Base-by-base conservation (phyloP, 2,797 vertebrate genomes). In the Lepidocolaptes lacrymiger region DNA sequence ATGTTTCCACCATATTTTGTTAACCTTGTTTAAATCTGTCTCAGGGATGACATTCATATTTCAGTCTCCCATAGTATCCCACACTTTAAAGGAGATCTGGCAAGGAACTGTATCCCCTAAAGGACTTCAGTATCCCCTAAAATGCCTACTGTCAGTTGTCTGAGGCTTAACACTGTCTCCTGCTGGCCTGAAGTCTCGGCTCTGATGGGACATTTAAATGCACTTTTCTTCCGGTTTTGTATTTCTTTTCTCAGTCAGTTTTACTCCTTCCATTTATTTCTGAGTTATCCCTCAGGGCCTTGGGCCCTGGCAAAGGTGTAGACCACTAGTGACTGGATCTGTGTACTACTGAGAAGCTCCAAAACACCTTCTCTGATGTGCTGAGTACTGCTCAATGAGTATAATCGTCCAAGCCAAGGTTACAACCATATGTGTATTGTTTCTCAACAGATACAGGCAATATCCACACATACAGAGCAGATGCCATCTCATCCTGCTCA, bases 391-490 rank as follows among this genome's bases (percentile, higher is more conserved):
- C 64, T 66, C 43, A 55, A 49, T 55, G 17, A 11, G 16, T 56
- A 26, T 59, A 20, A 6, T 22, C n/a, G 37, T 23, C 26, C 16
- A 63, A 73, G 4, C 10, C 59, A 49, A 6, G 23, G 63, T 61
- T 58, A 41, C 1, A 6, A 62, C 20, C n/a, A 20, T 1, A 0
- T 3, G 37, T 46, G 14, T 12, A 56, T 44, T 1, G 0, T 52
- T 78, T 74, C 82, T 80, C 22, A 36, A 37, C 32, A 90, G 54
- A 81, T 3, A n/a, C 23, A 69, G 51, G 37, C 37, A 58, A 73
- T 28, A 10, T 68, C 54, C 49, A 12, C 17, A 1, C 1, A 43
- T 14, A 7, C 34, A 51, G 7, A 72, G 37, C n/a, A 88, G 69
- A 18, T 16, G 46, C 22, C 69, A 6, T 22, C 66, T 58, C 59